Percentiles rank a stretch among this genome's conserved stretches.
Conservation (phyloP, 2,888 invertebrate species). For the Neocrepidodera transversa region DNA sequence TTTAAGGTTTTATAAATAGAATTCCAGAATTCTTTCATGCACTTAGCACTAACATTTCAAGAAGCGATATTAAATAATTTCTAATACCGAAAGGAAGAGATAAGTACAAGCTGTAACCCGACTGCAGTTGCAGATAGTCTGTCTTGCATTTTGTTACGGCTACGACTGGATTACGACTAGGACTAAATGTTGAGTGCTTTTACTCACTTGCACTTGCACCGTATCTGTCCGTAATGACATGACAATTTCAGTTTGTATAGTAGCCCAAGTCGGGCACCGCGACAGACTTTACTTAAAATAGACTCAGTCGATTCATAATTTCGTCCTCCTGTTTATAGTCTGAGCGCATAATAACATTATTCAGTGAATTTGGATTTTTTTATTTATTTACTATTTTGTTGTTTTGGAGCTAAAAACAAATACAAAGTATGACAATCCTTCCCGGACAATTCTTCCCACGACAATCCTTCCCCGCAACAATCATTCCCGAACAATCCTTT, state of each 20-base stretch:
- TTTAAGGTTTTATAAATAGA: slow-evolving; percentile 6
- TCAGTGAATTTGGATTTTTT: too few relatives aligned
- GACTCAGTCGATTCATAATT: slow-evolving; percentile 39
- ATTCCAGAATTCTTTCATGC: neutral
- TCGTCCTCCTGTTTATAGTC: neutral
- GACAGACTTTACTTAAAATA: slow-evolving; percentile 48
- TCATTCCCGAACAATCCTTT: too few relatives aligned
- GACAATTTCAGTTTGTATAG: slow-evolving; percentile 41
- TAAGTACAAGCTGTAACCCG: neutral
- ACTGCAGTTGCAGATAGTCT: neutral
- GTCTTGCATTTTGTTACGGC: neutral
- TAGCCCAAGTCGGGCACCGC: slow-evolving; percentile 46
- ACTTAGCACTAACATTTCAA: neutral
- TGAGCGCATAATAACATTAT: neutral
- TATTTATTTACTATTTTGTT: too few relatives aligned
- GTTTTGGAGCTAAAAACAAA: too few relatives aligned
- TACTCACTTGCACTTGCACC: neutral
- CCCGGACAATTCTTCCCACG: too few relatives aligned
- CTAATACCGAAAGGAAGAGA: neutral
- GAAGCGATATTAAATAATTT: neutral
- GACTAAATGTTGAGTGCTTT: neutral
- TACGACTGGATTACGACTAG: neutral
- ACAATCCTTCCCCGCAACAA: too few relatives aligned
- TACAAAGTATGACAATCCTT: too few relatives aligned
- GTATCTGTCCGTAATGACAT: neutral